phyloP scores from a whole-genome alignment of 2,113 vertebrate species.

The Rhadina sibilatrix region DNA sequence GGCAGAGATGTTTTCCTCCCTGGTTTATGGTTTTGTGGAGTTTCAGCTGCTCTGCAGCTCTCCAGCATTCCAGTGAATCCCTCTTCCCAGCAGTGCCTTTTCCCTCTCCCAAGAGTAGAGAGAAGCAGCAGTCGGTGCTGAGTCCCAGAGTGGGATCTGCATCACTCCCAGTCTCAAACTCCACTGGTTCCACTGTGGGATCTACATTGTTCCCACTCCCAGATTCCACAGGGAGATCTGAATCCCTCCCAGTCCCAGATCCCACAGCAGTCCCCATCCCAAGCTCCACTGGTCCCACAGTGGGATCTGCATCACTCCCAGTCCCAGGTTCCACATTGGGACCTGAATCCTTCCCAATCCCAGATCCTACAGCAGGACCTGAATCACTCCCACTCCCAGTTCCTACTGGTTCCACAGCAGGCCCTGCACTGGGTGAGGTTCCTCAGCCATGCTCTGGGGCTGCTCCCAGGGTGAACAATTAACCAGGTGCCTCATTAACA shows the following conservation, averaged over 20 bases:
- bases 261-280: background rate
- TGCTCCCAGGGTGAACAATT: background rate
- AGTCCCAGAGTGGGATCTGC: background rate
- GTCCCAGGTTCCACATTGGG: background rate
- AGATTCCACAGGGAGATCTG: background rate
- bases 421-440: background rate
- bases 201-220: background rate
- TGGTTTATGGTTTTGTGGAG: background rate
- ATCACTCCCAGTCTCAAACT: background rate
- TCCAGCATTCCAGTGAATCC: background rate
- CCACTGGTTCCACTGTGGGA: background rate
- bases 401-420: background rate
- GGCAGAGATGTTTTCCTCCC: background rate
- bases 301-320: background rate
- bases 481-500: background rate
- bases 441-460: background rate
- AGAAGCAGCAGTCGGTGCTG: accelerated
- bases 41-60: background rate
- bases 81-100: background rate
- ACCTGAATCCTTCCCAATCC: background rate
- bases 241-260: background rate
- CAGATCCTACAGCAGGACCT: accelerated
- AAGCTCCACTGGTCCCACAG: too few relatives aligned
- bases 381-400: accelerated
- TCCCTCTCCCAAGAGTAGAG: accelerated